Percentiles rank a stretch among this genome's conserved stretches.
These are phyloP conservation scores for Barypeithes pellucidus DNA, from an alignment of 2,888 invertebrate species.

Conservation along the genomic window DNA sequence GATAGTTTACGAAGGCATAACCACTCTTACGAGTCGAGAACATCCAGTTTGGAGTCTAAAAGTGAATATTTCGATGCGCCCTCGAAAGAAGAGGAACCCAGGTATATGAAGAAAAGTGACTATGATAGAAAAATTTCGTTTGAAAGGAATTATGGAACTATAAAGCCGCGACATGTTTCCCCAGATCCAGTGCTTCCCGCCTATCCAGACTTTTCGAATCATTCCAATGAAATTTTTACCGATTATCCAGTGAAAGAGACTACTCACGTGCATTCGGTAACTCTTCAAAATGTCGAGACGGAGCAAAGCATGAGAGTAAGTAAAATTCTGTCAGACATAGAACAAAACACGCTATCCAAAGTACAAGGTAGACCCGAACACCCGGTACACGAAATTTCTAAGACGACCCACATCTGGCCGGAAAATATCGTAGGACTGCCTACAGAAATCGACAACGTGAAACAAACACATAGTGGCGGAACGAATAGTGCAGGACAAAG, in stretches of 20 bases:
- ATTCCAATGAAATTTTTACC: slow-evolving; percentile 25
- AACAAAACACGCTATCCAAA: slow-evolving; percentile 72
- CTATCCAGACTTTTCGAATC: slow-evolving; percentile 55
- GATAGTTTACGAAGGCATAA: slow-evolving; percentile 62
- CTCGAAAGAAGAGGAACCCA: slow-evolving; percentile 63
- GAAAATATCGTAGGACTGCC: slow-evolving; percentile 73
- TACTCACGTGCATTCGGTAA: slow-evolving; percentile 76
- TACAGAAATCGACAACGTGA: slow-evolving; percentile 71
- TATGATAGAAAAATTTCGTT: slow-evolving; percentile 69
- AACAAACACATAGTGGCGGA: slow-evolving; percentile 60
- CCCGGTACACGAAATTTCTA: slow-evolving; percentile 55
- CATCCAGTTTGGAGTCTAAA: slow-evolving; percentile 80
- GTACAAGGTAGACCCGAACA: slow-evolving; percentile 59
- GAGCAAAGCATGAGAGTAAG: slow-evolving; percentile 75
- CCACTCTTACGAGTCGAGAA: slow-evolving; percentile 74
- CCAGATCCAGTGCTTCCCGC: slow-evolving; percentile 55
- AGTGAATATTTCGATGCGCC: slow-evolving; percentile 75
- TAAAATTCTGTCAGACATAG: slow-evolving; percentile 72
- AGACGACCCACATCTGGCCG: slow-evolving; percentile 74
- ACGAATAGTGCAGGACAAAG: slow-evolving; percentile 71
- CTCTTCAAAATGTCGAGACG: slow-evolving; percentile 81
- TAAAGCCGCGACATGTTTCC: slow-evolving; percentile 59
- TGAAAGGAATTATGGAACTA: slow-evolving; percentile 69
- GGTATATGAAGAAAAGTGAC: slow-evolving; percentile 60
- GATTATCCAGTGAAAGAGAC: slow-evolving; percentile 69